Conservation (phyloP, 2,113 vertebrate species). For the Siniperca chuatsi region DNA sequence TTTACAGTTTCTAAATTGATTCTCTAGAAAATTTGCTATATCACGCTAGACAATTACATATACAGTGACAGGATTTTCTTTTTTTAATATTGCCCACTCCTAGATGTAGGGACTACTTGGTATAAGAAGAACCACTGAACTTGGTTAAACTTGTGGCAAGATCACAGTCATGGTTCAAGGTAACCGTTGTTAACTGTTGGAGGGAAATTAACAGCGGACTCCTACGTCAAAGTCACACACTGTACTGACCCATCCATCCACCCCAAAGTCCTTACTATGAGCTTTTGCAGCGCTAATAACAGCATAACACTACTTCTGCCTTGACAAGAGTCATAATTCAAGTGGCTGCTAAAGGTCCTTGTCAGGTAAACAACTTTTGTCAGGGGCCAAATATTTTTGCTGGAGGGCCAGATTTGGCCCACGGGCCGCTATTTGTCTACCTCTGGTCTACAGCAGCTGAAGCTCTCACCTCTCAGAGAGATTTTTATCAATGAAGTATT, state of each 20-base stretch:
- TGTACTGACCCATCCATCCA: not conserved
- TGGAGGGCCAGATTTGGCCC: not conserved
- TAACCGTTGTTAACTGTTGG: not conserved
- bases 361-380: conserved; percentile 12
- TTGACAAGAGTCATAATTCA: not conserved
- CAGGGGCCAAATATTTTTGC: not conserved
- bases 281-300: not conserved
- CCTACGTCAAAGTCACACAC: not conserved
- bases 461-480: not conserved
- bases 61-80: too few species aligned
- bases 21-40: too few species aligned
- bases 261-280: not conserved
- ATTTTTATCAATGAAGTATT: not conserved
- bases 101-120: not conserved
- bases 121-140: not conserved
- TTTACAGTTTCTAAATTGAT: too few species aligned
- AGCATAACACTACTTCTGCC: not conserved
- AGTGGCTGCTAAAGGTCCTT: not conserved
- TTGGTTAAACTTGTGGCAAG: not conserved
- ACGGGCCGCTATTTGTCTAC: not conserved
- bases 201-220: not conserved
- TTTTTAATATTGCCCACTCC: too few species aligned
- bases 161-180: not conserved
- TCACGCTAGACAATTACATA: too few species aligned
- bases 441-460: not conserved